Percentiles rank a stretch among this genome's conserved stretches.
phyloP scores from a whole-genome alignment of 2,113 vertebrate species.

The Rhabdomys dilectus region DNA sequence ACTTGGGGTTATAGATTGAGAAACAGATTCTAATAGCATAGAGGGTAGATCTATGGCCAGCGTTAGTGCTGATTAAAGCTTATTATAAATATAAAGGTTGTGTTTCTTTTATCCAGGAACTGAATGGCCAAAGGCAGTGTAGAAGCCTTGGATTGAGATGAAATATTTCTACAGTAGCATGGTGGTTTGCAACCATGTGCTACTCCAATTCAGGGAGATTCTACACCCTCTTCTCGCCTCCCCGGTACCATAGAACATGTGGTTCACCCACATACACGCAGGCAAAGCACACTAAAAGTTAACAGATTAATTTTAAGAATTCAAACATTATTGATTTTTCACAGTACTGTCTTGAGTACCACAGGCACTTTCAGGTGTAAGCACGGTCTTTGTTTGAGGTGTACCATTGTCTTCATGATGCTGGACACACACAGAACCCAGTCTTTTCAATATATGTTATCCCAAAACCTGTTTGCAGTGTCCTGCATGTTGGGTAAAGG shows the following conservation, averaged over 20 bases:
- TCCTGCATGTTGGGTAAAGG: not conserved
- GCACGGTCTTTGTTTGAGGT: not conserved
- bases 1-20: too few relatives aligned
- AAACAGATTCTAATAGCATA: too few relatives aligned
- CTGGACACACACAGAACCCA: not conserved
- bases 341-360: not conserved
- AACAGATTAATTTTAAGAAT: not conserved
- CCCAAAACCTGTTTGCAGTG: too few relatives aligned
- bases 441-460: too few relatives aligned
- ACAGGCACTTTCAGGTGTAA: not conserved
- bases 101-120: too few relatives aligned
- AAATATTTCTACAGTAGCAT: too few relatives aligned
- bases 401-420: accelerated
- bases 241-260: not conserved
- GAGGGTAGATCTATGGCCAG: too few relatives aligned
- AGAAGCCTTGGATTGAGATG: too few relatives aligned
- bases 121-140: too few relatives aligned
- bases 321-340: not conserved
- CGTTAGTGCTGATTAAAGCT: too few relatives aligned
- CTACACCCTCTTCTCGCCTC: not conserved
- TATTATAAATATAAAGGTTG: too few relatives aligned
- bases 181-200: not conserved
- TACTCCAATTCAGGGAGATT: not conserved
- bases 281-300: not conserved
- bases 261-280: not conserved